Percentiles rank a stretch among this genome's conserved stretches.
Conservation (phyloP, 30 jellyfish, hydroid and myxozoan genomes). For the Aurelia sp. region DNA sequence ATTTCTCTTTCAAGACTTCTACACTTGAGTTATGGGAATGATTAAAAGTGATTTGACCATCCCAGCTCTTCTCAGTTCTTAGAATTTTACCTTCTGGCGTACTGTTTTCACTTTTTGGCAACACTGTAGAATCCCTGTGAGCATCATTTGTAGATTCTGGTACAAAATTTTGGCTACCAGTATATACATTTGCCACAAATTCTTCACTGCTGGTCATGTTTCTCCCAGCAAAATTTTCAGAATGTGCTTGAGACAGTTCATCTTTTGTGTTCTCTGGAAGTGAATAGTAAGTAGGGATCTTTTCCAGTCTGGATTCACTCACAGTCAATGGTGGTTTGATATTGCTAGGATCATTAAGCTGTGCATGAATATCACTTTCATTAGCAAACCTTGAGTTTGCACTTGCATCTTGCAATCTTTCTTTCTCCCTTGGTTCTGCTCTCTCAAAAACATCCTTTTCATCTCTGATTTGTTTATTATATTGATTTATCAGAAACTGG, state of each 20-base stretch:
- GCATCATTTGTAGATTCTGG: too few species aligned
- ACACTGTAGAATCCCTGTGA: too few species aligned
- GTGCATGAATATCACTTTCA: too few species aligned
- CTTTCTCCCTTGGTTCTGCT: background rate
- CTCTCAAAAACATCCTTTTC: slow-evolving; percentile 9
- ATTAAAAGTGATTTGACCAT: too few species aligned
- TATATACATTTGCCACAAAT: too few species aligned
- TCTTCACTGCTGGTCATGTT: background rate
- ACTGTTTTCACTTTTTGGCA: too few species aligned
- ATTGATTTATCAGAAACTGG: slow-evolving; percentile 51
- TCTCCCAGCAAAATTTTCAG: background rate
- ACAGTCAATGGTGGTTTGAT: background rate
- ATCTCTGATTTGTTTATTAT: slow-evolving; percentile 40
- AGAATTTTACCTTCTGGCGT: too few species aligned
- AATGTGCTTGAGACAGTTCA: background rate
- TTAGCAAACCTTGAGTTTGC: too few species aligned
- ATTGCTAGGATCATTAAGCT: background rate
- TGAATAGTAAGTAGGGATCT: slow-evolving; percentile 37
- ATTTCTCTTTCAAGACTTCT: background rate
- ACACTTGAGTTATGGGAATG: background rate
- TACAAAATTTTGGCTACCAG: too few species aligned
- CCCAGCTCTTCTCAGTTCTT: too few species aligned
- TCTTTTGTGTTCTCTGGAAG: background rate
- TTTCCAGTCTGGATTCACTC: background rate
- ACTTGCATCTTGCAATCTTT: too few species aligned